These are phyloP conservation scores for Aphaenogaster ashmeadi DNA, from an alignment of 1,140 invertebrate genomes.

Conservation along the genomic window DNA sequence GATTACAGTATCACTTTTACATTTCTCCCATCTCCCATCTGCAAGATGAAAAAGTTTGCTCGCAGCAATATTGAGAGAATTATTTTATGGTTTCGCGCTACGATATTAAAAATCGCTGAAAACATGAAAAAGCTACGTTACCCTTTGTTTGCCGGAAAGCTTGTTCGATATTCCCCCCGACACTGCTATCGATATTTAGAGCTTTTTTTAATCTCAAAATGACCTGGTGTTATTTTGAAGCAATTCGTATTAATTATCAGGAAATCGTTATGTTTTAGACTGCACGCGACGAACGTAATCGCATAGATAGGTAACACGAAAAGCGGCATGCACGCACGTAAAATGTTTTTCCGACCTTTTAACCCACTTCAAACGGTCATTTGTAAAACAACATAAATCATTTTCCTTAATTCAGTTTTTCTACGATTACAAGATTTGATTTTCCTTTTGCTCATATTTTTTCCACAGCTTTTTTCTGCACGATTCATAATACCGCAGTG, in stretches of 20 bases:
- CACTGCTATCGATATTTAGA: not conserved
- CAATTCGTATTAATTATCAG: slow-evolving; percentile 46
- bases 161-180: not conserved
- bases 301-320: not conserved
- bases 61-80: slow-evolving; percentile 18
- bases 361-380: slow-evolving; percentile 15
- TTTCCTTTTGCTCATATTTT: not conserved
- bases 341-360: not conserved
- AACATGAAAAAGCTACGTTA: not conserved
- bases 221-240: not conserved
- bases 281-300: slow-evolving; percentile 19
- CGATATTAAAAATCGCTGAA: slow-evolving; percentile 31
- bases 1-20: not conserved
- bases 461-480: not conserved
- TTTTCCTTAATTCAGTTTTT: not conserved
- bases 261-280: slow-evolving; percentile 29
- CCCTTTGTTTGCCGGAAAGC: slow-evolving; percentile 13
- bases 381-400: slow-evolving; percentile 11
- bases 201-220: slow-evolving; percentile 6
- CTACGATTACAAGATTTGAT: not conserved
- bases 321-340: not conserved
- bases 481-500: not conserved
- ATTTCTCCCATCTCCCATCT: not conserved
- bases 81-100: slow-evolving; percentile 27
- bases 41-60: slow-evolving; percentile 23